Evolutionary conservation across 1,140 invertebrate species (phyloP), one percentile per base, ranked within the genome.

Genomic region (Danaus plexippus): DNA sequence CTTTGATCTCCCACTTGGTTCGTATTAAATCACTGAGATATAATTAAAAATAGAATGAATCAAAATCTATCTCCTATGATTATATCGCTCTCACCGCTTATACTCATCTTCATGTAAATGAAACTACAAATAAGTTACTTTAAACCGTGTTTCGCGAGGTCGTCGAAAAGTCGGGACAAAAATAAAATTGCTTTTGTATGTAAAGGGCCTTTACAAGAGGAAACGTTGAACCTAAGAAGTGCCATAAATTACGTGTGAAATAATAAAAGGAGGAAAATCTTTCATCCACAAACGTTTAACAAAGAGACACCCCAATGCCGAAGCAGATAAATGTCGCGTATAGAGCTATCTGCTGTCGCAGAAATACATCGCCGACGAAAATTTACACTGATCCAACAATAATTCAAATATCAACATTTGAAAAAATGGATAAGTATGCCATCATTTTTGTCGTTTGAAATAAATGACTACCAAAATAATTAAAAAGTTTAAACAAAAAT

Each of bases 1-100:
- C 81, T 87, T 87, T 87, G 81, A 87, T 87, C 80, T 82, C 69
- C 70, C 76, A 76, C 77, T 81, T 75, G 67, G 73, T 77, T 76
- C 68, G 66, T 77, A 77, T 76, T 73, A 77, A 79, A 80, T 77
- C 69, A 72, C 71, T 59, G 67, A 73, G 74, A 77, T 72, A 73
- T 63, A 57, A 61, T 72, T 69, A 66, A 66, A 57, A 43, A 56
- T 47, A 51, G 59, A 66, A 58, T 48, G 52, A 57, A 59, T 58
- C 49, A 64, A 67, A 57, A 70, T 57, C 54, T 63, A 54, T 53
- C 52, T 53, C 11, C 22, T 18, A 32, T 32, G 22, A 3, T 32
- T 32, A 32, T 32, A 32, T 32, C 2, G 2, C 22, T 32, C 22
- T 32, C 22, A 32, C 4, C 22, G 22, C 22, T 32, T 6, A 32